Evolutionary conservation across 2,113 vertebrate genomes (phyloP).

Genomic region (Myotis lucifugus): DNA sequence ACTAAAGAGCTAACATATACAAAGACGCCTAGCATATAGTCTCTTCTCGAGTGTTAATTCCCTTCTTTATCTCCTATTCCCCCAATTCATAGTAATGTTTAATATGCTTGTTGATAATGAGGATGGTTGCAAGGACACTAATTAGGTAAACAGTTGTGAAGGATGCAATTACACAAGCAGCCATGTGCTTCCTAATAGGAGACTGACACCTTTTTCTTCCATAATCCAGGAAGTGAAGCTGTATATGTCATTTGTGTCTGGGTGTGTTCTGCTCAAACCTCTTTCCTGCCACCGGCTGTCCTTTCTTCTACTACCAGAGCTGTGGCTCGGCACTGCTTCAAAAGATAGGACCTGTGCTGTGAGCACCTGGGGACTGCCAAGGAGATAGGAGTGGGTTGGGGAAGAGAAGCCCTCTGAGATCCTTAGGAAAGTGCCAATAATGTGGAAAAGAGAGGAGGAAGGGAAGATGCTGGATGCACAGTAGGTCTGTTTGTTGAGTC

Average conservation of each 20-base stretch:
- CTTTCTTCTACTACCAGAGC: background rate
- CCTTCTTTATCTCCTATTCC: background rate
- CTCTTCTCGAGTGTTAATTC: background rate
- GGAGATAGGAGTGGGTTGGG: background rate
- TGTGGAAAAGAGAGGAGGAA: background rate
- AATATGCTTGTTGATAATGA: background rate
- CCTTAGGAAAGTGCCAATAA: background rate
- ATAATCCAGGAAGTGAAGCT: background rate
- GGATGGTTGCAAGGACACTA: background rate
- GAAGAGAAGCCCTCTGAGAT: background rate
- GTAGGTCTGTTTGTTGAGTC: background rate
- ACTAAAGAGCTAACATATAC: background rate
- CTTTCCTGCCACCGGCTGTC: slow-evolving; percentile 14
- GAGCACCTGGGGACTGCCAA: background rate
- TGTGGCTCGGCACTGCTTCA: background rate
- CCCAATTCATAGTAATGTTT: background rate
- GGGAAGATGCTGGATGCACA: too few relatives aligned
- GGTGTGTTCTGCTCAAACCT: background rate
- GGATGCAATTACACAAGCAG: background rate
- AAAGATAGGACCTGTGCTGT: background rate
- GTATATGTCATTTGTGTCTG: background rate
- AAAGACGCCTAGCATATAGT: background rate
- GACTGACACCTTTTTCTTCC: background rate
- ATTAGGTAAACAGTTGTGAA: background rate
- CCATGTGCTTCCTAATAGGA: background rate